Evolutionary conservation across 2,113 vertebrate genomes (phyloP).

Genomic region (Gracilinanus agilis): DNA sequence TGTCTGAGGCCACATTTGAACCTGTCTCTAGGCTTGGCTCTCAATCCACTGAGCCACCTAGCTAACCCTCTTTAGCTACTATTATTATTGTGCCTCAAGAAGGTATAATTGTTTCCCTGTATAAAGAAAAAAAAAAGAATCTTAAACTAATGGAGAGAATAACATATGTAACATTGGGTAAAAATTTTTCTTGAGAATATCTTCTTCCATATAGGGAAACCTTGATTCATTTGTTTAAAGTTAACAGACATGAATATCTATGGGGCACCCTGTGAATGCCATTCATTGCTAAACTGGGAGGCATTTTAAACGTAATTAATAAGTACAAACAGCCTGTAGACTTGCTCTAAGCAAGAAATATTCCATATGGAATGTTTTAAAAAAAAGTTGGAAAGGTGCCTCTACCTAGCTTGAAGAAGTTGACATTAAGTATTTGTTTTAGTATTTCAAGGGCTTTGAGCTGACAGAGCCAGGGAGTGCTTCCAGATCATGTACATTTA

Average conservation of each 20-base stretch:
- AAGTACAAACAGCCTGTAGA: conserved; percentile 21
- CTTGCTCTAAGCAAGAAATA: conserved; percentile 50
- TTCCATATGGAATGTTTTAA: conserved; percentile 44
- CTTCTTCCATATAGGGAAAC: neutral
- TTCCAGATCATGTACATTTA: conserved; percentile 40
- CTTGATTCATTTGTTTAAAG: conserved; percentile 38
- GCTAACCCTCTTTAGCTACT: neutral
- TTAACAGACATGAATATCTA: conserved; percentile 10
- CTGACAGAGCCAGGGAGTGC: conserved; percentile 59
- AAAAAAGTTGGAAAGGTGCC: conserved; percentile 26
- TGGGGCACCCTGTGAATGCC: neutral
- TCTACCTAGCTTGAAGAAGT: conserved; percentile 56
- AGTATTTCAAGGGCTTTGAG: conserved; percentile 43
- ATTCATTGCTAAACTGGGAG: neutral
- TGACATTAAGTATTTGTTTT: conserved; percentile 46
- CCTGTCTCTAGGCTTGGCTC: too few relatives aligned
- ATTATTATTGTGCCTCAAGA: neutral
- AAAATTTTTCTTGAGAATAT: neutral
- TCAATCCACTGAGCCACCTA: too few relatives aligned
- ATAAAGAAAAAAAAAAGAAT: neutral
- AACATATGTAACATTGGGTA: neutral
- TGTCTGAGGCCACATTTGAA: too few relatives aligned
- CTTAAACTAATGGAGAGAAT: neutral
- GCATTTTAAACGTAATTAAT: neutral
- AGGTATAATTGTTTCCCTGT: neutral